phyloP scores from a whole-genome alignment of 92 coral and sea anemone genomes.

The Palythoa grandiflora region DNA sequence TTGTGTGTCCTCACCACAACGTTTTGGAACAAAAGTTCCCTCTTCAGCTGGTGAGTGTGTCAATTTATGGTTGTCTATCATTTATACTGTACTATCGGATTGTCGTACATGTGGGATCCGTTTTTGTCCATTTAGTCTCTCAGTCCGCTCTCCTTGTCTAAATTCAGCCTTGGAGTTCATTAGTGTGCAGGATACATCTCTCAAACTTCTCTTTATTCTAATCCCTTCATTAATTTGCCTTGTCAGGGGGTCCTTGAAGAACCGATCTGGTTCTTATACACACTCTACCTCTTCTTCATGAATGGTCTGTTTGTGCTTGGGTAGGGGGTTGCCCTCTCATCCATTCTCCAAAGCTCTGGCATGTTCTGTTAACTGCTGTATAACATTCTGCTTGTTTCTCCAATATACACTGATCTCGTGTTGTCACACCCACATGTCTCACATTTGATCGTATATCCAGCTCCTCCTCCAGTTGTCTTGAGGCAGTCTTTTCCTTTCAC shows the following conservation, averaged over 20 bases:
- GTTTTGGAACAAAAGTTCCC: too few relatives aligned
- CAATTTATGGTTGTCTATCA: too few relatives aligned
- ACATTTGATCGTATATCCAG: constrained; percentile 21
- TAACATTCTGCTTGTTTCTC: constrained; percentile 23
- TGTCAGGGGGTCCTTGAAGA: constrained; percentile 16
- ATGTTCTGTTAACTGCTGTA: constrained; percentile 39
- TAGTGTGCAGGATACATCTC: not conserved
- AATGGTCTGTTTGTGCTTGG: constrained; percentile 35
- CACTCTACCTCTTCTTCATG: constrained; percentile 30
- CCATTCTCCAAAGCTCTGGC: constrained; percentile 38
- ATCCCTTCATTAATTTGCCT: not conserved
- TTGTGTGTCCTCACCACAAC: too few relatives aligned
- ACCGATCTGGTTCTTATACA: constrained; percentile 31
- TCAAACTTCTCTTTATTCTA: too few relatives aligned
- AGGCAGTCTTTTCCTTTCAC: not conserved
- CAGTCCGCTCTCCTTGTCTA: not conserved
- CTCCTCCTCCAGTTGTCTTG: constrained; percentile 12
- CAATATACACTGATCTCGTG: constrained; percentile 3
- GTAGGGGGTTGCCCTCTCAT: constrained; percentile 34
- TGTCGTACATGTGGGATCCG: too few relatives aligned
- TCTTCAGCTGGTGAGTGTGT: too few relatives aligned
- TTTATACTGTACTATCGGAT: too few relatives aligned
- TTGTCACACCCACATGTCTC: constrained; percentile 1
- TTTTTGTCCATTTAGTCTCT: too few relatives aligned
- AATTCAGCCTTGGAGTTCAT: constrained; percentile 19